Evolutionary conservation across 2,888 invertebrate species (phyloP), one percentile per base, ranked within the genome.

Genomic region (Thereva nobilitata): DNA sequence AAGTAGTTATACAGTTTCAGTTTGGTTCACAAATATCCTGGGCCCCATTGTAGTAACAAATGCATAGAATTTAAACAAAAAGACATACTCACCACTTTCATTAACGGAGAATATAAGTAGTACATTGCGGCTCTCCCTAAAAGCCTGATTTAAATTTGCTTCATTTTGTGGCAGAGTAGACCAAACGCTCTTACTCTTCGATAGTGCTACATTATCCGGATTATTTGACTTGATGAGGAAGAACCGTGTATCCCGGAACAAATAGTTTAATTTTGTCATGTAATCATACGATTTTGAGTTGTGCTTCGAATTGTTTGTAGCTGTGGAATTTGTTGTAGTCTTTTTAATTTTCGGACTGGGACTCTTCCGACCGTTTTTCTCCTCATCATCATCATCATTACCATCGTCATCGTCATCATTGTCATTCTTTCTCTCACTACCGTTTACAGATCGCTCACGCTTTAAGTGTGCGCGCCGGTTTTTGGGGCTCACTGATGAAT

Each of bases 161-260:
- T 98, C 97, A 82, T 98, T 98, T 79, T 95, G 95, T 3, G 97
- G 97, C 67, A 97, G 86, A 3, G 98, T 98, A 3, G 97, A 97
- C 98, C 97, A 98, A 4, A 97, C 97, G 70, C 93, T 95, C 83
- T 93, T 94, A 10, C 91, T 92, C 82, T 98, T 98, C 1, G 97
- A 95, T 68, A 98, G 80, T 42, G 92, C 91, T 61, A 98, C 92
- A 80, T 98, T 98, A 82, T 98, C 97, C 68, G 93, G 92, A 82
- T 98, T 98, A 82, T 97, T 97, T 59, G 97, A 97, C 83, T 98
- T 98, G 75, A 98, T 97, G 67, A 98, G 87, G 83, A 97, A 97
- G 84, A 95, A 97, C 72, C 91, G 86, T 56, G 97, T 93, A 79
- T 95, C 95, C 73, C 95, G 87, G 81, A 97, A 97, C 73, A 98